These are phyloP conservation scores for Drosophila koepferae DNA, from an alignment of 2,888 invertebrate species.

Conservation along the genomic window DNA sequence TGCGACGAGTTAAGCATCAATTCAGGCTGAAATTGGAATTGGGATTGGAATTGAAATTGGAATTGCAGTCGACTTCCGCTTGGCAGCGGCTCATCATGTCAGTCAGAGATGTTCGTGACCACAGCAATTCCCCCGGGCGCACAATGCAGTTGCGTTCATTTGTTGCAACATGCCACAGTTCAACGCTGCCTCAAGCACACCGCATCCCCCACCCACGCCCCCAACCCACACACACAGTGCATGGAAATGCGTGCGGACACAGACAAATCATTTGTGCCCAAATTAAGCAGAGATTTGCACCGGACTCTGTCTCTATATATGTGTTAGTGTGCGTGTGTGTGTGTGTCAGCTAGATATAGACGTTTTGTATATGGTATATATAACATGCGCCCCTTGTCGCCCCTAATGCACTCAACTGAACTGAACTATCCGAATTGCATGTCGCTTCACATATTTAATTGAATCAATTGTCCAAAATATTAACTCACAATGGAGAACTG, in stretches of 20 bases:
- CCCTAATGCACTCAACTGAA: constrained; percentile 24
- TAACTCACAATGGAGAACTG: constrained; percentile 60
- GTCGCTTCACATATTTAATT: constrained; percentile 50
- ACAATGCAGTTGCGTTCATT: constrained; percentile 65
- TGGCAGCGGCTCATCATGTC: constrained; percentile 35
- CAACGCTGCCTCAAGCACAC: background rate
- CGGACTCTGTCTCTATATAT: background rate
- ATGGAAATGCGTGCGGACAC: constrained; percentile 49
- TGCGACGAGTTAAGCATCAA: constrained; percentile 10
- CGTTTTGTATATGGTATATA: constrained; percentile 14
- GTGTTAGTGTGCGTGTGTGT: background rate
- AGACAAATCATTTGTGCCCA: constrained; percentile 48
- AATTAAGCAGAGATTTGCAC: constrained; percentile 46
- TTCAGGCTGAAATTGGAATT: constrained; percentile 24
- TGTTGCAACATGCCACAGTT: constrained; percentile 41
- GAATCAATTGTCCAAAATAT: constrained; percentile 66
- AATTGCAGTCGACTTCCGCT: constrained; percentile 62
- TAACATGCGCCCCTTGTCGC: constrained; percentile 15
- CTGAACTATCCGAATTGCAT: constrained; percentile 24
- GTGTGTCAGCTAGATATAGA: background rate
- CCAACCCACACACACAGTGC: background rate
- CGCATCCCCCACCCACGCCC: background rate
- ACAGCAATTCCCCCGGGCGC: constrained; percentile 5
- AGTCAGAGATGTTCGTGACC: constrained; percentile 22
- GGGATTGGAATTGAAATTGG: constrained; percentile 9